Conservation (phyloP, 1,140 invertebrate species). For the Brachionus paranguensis region DNA sequence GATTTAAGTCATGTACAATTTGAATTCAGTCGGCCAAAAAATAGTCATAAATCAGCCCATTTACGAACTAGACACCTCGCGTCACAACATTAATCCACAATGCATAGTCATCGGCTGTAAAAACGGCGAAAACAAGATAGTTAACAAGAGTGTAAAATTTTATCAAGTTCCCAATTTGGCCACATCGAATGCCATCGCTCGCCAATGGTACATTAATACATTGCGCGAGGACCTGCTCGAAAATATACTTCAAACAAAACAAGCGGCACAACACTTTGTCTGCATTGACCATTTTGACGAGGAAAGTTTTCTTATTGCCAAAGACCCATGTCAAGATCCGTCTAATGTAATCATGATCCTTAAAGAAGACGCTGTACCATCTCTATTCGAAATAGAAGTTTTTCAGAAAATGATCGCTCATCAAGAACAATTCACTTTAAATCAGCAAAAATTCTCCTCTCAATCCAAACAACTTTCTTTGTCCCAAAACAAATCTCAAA, state of each 20-base stretch:
- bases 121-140: neutral
- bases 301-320: neutral
- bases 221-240: conserved; percentile 23
- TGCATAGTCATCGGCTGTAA: conserved; percentile 37
- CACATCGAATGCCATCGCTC: neutral
- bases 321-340: neutral
- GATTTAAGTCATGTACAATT: neutral
- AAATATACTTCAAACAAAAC: neutral
- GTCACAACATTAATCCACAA: neutral
- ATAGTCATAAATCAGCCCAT: neutral
- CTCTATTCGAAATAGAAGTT: conserved; percentile 39
- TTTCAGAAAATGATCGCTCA: conserved; percentile 40
- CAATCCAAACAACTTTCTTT: neutral
- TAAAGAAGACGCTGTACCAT: conserved; percentile 25
- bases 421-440: conserved; percentile 35
- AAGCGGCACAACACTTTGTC: neutral
- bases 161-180: neutral
- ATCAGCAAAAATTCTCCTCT: neutral
- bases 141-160: conserved; percentile 2
- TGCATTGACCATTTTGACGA: conserved; percentile 40
- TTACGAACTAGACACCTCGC: neutral
- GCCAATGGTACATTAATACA: conserved; percentile 40
- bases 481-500: neutral
- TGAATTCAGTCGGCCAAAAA: neutral
- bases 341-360: conserved; percentile 3